Base-by-base conservation (phyloP, 2,113 vertebrate species). In the Sebastes schlegelii region DNA sequence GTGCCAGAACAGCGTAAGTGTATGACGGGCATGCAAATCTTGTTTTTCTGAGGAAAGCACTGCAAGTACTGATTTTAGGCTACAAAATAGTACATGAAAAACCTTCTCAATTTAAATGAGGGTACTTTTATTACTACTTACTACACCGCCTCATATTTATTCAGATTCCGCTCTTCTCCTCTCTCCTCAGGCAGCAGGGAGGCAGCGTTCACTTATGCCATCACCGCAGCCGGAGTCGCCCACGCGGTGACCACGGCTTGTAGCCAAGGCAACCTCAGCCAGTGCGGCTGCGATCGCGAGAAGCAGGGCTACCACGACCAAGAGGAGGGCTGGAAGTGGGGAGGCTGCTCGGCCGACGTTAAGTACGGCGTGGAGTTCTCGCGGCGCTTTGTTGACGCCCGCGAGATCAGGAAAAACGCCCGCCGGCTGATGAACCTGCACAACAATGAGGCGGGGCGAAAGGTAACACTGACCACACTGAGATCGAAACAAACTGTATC, bases 241-340 rank as follows among this genome's bases (percentile, higher is more conserved):
- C 97, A 99, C 0, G 97, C 98, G 0, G 97, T 99, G 90, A 99
- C 98, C 0, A 96, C 97, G 0, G 98, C 98, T 71, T 99, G 98
- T 90, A 99, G 98, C 95, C 98, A 98, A 91, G 98, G 98, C 88
- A 98, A 99, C 95, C 95, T 99, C 87, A 99, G 98, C 94, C 97
- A 99, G 93, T 99, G 98, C 2, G 97, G 98, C 89, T 99, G 98
- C 40, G 98, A 99, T 95, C 96, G 97, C 0, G 97, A 99, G 91
- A 99, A 99, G 93, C 98, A 99, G 91, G 98, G 98, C 86, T 98
- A 98, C 95, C 97, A 98, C 90, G 96, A 97, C 94, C 97, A 97
- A 82, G 97, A 98, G 57, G 98, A 99, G 88, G 98, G 98, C 94
- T 99, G 98, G 98, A 99, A 98, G 91, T 99, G 98, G 98, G 98